Evolutionary conservation across 1,140 invertebrate species (phyloP).

Genomic region (Hyles euphorbiae): DNA sequence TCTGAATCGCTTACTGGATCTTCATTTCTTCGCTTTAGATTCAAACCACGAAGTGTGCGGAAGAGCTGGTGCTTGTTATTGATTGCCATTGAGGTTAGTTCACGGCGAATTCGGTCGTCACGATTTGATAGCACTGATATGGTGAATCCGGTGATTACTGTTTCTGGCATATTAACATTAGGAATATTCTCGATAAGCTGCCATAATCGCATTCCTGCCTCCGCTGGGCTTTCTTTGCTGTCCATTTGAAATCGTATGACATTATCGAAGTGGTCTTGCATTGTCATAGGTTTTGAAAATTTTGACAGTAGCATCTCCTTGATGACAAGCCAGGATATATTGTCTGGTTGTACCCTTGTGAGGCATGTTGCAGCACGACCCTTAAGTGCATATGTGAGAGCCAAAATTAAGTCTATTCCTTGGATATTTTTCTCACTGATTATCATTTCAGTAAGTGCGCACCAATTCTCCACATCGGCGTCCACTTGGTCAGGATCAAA

Average conservation of each 20-base stretch:
- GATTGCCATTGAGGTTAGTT: constrained; percentile 21
- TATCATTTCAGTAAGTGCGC: constrained; percentile 16
- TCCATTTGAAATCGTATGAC: constrained; percentile 24
- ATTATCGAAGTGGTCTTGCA: constrained; percentile 33
- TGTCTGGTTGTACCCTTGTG: constrained; percentile 11
- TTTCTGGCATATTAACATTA: constrained; percentile 16
- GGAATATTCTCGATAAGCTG: constrained; percentile 26
- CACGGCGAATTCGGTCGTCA: constrained; percentile 14
- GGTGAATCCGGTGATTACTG: constrained; percentile 21
- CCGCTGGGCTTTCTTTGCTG: constrained; percentile 19
- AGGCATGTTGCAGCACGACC: constrained; percentile 23
- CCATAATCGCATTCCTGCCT: constrained; percentile 25
- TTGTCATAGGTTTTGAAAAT: constrained; percentile 26
- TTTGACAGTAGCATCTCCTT: constrained; percentile 23
- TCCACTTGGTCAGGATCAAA: constrained; percentile 21
- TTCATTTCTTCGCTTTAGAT: constrained; percentile 15
- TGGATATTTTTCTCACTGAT: constrained; percentile 12
- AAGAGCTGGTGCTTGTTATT: constrained; percentile 20
- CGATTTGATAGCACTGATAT: constrained; percentile 22
- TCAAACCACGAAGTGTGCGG: constrained; percentile 14
- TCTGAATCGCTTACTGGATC: constrained; percentile 6
- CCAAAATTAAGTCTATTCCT: constrained; percentile 19
- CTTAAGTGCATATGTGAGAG: constrained; percentile 18
- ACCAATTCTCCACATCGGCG: constrained; percentile 19
- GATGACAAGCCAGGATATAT: constrained; percentile 11